These are phyloP conservation scores for Microcebus tavaratra DNA, from an alignment of 2,113 vertebrate genomes.

Conservation along the genomic window DNA sequence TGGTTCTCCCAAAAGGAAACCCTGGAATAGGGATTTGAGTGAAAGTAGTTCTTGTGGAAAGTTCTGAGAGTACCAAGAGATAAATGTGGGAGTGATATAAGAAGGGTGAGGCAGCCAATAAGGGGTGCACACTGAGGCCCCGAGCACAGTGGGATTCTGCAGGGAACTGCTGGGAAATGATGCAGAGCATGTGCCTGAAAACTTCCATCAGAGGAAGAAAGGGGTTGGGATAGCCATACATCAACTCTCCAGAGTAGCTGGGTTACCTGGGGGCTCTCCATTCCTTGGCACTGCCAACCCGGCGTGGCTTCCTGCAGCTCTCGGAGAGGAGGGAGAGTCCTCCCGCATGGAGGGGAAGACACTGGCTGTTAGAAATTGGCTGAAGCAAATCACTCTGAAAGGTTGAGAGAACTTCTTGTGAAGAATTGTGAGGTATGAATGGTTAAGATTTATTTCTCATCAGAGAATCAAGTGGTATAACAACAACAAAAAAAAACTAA, in stretches of 20 bases:
- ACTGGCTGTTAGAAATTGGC: background rate
- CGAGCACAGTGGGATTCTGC: background rate
- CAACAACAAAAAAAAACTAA: background rate
- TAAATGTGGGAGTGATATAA: background rate
- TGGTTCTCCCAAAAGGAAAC: background rate
- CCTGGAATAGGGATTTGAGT: background rate
- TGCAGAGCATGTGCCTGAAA: background rate
- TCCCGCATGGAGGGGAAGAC: background rate
- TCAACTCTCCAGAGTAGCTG: accelerated
- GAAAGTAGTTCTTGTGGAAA: background rate
- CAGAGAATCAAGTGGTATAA: background rate
- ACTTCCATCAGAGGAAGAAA: background rate
- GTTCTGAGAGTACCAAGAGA: background rate
- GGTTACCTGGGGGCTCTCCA: background rate
- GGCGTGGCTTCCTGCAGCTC: background rate
- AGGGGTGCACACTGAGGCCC: accelerated
- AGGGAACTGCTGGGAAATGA: too few species aligned
- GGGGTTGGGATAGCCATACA: accelerated
- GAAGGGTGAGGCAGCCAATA: too few species aligned
- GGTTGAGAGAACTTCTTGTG: background rate
- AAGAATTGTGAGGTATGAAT: background rate
- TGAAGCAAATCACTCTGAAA: background rate
- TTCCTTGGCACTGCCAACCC: background rate
- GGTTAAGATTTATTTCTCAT: background rate
- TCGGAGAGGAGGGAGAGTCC: too few species aligned